phyloP scores from a whole-genome alignment of 2,888 invertebrate genomes.

The Ennomos quercinarius region DNA sequence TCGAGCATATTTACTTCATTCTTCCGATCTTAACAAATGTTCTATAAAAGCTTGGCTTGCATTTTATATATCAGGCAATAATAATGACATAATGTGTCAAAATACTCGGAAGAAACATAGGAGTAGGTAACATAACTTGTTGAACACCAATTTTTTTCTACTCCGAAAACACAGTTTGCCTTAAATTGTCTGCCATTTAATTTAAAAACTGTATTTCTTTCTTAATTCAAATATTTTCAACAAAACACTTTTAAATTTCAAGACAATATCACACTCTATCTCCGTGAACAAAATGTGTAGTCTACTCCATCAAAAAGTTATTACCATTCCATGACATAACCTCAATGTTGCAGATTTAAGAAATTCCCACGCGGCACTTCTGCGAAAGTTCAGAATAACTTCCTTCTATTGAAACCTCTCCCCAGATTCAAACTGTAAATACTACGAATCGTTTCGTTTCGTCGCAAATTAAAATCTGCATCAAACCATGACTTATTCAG shows the following conservation, averaged over 20 bases:
- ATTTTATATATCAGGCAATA: no score
- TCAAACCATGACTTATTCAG: no score
- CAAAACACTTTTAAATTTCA: neutral
- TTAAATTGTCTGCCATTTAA: no score
- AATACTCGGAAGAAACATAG: no score
- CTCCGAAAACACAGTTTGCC: no score
- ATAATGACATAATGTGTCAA: no score
- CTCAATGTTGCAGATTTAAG: conserved; percentile 1
- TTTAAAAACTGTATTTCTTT: no score
- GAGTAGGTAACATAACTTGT: no score
- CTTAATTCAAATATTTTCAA: no score
- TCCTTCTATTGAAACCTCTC: conserved; percentile 35
- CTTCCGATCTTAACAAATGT: no score
- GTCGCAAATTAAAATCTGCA: conserved; percentile 21
- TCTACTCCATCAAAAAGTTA: conserved; percentile 8
- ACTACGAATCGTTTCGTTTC: conserved; percentile 32
- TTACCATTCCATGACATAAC: conserved; percentile 9
- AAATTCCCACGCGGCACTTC: conserved; percentile 34
- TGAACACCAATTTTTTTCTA: no score
- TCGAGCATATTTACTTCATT: neutral
- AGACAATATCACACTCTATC: neutral
- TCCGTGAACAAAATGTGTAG: conserved; percentile 3
- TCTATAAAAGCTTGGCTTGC: no score
- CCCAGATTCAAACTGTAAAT: conserved; percentile 38
- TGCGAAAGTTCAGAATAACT: conserved; percentile 31